These are phyloP conservation scores for Dryococelus australis DNA, from an alignment of 2,888 invertebrate genomes.

Conservation along the genomic window DNA sequence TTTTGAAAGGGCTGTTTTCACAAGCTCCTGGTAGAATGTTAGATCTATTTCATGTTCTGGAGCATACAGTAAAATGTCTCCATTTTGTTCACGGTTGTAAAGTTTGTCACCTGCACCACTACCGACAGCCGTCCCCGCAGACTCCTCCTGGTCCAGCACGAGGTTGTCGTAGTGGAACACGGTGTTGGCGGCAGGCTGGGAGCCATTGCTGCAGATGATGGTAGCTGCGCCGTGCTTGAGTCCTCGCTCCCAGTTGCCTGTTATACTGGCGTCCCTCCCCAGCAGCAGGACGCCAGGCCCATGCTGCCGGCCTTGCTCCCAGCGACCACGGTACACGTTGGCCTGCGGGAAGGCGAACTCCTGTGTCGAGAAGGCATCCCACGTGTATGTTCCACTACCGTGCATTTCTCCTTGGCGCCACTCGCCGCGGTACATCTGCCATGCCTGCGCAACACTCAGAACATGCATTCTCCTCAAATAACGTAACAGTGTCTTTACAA, in stretches of 20 bases:
- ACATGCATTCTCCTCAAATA: too few species aligned
- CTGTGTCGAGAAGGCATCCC: slow-evolving; percentile 64
- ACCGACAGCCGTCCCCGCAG: background rate
- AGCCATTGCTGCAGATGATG: slow-evolving; percentile 43
- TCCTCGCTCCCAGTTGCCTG: slow-evolving; percentile 65
- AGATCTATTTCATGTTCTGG: background rate
- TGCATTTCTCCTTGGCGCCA: slow-evolving; percentile 66
- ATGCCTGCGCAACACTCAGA: slow-evolving; percentile 29
- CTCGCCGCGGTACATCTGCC: slow-evolving; percentile 66
- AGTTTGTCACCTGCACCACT: background rate
- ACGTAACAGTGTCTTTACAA: too few species aligned
- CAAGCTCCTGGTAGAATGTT: background rate
- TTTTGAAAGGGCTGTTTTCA: background rate
- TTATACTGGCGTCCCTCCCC: slow-evolving; percentile 64
- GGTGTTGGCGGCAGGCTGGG: too few species aligned
- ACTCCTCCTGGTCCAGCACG: background rate
- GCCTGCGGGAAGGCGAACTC: slow-evolving; percentile 64
- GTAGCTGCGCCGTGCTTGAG: slow-evolving; percentile 65
- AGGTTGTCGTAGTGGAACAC: background rate
- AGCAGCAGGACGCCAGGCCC: slow-evolving; percentile 61
- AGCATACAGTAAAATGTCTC: too few species aligned
- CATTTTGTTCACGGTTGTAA: too few species aligned
- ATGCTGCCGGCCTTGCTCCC: slow-evolving; percentile 64
- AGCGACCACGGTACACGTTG: slow-evolving; percentile 63
- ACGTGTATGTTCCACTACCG: slow-evolving; percentile 67